Conservation (phyloP, 2,888 invertebrate species). For the Eugnorisma glareosa region DNA sequence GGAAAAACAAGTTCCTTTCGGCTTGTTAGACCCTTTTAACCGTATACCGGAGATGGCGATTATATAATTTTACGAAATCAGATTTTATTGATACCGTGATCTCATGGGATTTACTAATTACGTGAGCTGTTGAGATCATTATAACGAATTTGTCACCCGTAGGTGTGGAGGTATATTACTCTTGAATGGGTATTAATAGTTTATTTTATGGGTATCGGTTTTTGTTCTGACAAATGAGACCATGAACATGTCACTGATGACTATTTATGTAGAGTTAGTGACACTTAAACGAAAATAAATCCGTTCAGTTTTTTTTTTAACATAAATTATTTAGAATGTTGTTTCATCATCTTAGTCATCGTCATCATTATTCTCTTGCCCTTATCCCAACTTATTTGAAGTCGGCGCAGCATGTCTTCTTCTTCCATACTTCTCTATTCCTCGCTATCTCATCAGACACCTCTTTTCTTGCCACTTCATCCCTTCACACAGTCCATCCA, state of each 20-base stretch:
- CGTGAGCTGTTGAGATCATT: neutral
- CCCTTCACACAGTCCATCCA: too few species aligned
- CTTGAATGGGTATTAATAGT: neutral
- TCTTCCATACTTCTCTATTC: too few species aligned
- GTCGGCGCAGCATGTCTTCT: too few species aligned
- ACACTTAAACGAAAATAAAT: neutral
- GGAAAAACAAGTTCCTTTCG: too few species aligned
- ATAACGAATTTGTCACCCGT: neutral
- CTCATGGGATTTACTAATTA: slow-evolving; percentile 14
- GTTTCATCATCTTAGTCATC: neutral
- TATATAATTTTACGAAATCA: neutral
- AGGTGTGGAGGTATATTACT: neutral
- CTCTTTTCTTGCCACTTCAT: too few species aligned
- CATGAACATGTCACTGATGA: neutral
- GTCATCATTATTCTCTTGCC: neutral
- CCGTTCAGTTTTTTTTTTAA: neutral
- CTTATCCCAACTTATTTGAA: too few species aligned
- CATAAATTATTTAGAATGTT: neutral
- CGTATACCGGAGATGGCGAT: neutral
- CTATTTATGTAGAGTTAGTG: neutral
- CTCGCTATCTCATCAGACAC: too few species aligned
- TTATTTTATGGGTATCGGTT: neutral
- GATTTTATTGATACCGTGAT: slow-evolving; percentile 12
- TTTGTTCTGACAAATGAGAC: neutral
- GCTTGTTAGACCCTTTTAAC: too few species aligned